Evolutionary conservation across 2,113 vertebrate species (phyloP).

Genomic region (Phaethornis superciliosus): DNA sequence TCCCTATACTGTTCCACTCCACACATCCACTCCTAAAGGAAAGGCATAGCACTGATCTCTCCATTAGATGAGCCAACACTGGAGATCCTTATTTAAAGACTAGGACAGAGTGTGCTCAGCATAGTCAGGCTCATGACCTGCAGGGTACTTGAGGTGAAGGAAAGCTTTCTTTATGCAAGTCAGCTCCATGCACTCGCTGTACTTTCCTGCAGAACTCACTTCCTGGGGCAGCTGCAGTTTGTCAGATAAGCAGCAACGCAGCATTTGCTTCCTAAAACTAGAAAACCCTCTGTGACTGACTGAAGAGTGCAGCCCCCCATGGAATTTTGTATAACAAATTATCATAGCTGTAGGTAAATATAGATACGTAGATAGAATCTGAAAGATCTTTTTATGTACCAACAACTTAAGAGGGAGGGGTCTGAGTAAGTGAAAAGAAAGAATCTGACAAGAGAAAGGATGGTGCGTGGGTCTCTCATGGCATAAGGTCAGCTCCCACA

Average conservation of each 20-base stretch:
- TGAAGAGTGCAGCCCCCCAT: constrained; percentile 54
- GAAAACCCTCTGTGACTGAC: constrained; percentile 39
- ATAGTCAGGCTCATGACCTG: constrained; percentile 22
- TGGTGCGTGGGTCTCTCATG: constrained; percentile 58
- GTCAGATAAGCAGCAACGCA: constrained; percentile 52
- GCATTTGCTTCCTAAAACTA: constrained; percentile 47
- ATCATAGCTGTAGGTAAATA: constrained; percentile 46
- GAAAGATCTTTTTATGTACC: constrained; percentile 41
- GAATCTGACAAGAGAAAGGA: constrained; percentile 52
- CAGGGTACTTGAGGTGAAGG: constrained; percentile 36
- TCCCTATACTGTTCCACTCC: constrained; percentile 83
- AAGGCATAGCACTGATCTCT: constrained; percentile 41
- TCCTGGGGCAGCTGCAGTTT: constrained; percentile 52
- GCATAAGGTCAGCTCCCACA: constrained; percentile 62
- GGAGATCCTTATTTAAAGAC: neutral
- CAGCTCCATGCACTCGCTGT: constrained; percentile 46
- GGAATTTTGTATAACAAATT: constrained; percentile 14
- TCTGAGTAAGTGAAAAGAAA: constrained; percentile 17
- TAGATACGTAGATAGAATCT: constrained; percentile 35
- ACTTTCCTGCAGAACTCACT: constrained; percentile 64
- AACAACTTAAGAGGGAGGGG: neutral
- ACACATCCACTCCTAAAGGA: constrained; percentile 71
- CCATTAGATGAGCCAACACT: neutral
- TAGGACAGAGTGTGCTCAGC: constrained; percentile 37
- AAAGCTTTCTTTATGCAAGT: constrained; percentile 65